phyloP scores from a whole-genome alignment of 1,140 invertebrate species.

The Arion vulgaris region DNA sequence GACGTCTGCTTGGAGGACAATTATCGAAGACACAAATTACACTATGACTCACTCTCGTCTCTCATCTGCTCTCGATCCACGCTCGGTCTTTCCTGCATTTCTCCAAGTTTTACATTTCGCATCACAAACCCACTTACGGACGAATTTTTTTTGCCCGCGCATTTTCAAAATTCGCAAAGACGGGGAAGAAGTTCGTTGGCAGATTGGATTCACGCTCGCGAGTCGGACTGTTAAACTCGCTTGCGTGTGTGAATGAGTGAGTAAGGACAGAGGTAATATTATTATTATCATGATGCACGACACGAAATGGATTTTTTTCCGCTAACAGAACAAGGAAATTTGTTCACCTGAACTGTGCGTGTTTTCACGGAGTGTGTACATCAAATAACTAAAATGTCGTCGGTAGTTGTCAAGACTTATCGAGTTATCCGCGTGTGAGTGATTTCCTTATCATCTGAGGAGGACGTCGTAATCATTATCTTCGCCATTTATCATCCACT shows the following conservation, averaged over 20 bases:
- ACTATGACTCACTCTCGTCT: not conserved
- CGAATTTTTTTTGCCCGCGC: too few relatives aligned
- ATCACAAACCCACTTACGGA: not conserved
- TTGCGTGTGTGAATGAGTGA: not conserved
- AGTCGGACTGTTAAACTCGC: not conserved
- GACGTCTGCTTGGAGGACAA: too few relatives aligned
- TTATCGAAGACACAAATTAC: not conserved
- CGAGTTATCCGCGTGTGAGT: not conserved
- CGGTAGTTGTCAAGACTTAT: too few relatives aligned
- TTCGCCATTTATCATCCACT: not conserved
- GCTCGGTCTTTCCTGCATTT: not conserved
- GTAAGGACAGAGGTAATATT: not conserved
- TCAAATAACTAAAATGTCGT: not conserved
- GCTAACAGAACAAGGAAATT: not conserved
- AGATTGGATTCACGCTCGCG: not conserved
- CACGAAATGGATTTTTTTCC: not conserved
- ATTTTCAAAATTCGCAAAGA: not conserved
- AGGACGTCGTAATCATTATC: not conserved
- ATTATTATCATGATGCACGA: not conserved
- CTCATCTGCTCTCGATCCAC: not conserved
- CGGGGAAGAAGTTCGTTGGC: not conserved
- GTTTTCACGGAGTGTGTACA: not conserved
- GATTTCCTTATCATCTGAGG: not conserved
- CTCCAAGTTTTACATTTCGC: not conserved
- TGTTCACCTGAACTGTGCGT: not conserved